phyloP scores from a whole-genome alignment of 2,113 vertebrate species.

The Axis porcinus region DNA sequence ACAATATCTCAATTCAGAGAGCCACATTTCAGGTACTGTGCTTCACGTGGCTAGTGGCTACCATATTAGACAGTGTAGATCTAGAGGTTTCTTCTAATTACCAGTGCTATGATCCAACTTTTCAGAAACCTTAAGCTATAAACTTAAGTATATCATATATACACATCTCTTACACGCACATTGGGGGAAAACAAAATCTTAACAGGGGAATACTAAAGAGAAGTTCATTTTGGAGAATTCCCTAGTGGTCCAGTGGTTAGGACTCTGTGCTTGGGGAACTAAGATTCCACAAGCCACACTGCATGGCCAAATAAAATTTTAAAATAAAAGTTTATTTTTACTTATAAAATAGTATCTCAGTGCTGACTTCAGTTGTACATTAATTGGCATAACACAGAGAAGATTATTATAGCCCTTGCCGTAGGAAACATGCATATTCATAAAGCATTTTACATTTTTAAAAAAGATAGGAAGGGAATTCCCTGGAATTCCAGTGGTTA shows the following conservation, averaged over 20 bases:
- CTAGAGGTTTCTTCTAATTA: not conserved
- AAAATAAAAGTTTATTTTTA: not conserved
- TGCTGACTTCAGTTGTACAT: not conserved
- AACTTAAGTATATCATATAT: not conserved
- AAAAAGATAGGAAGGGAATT: not conserved
- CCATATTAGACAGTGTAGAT: not conserved
- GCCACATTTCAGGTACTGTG: not conserved
- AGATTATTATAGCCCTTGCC: not conserved
- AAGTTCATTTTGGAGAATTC: not conserved
- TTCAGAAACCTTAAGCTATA: conserved; percentile 10
- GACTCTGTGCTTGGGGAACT: not conserved
- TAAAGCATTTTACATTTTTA: not conserved
- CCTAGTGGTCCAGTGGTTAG: not conserved
- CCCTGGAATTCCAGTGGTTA: not conserved
- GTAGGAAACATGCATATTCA: not conserved
- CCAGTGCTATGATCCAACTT: not conserved
- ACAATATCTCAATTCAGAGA: not conserved
- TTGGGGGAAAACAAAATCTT: not conserved
- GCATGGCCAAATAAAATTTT: not conserved
- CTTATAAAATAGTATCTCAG: not conserved
- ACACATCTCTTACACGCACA: not conserved
- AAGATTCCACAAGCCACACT: not conserved
- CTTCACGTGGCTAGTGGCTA: not conserved
- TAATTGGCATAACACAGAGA: not conserved
- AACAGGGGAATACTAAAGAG: not conserved